These are phyloP conservation scores for Verasper variegatus DNA, from an alignment of 2,113 vertebrate species.

Conservation along the genomic window DNA sequence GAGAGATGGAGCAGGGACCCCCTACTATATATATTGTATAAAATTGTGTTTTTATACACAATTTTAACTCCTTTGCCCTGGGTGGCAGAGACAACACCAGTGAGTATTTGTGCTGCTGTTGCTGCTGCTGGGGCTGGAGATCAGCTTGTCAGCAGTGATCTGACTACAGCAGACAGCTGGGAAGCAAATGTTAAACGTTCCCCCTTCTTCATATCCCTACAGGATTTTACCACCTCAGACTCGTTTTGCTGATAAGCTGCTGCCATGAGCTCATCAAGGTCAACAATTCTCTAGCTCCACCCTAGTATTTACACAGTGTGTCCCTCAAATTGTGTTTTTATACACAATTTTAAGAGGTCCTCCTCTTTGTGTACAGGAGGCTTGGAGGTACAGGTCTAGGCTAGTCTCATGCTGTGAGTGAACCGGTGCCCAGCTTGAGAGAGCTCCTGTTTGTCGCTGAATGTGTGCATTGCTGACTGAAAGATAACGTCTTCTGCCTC, in stretches of 20 bases:
- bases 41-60: too few species aligned
- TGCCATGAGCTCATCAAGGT: constrained; percentile 45
- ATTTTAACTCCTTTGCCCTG: constrained; percentile 1
- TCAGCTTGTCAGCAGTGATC: constrained; percentile 49
- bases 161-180: constrained; percentile 56
- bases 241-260: constrained; percentile 50
- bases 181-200: constrained; percentile 64
- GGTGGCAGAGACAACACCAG: constrained; percentile 6
- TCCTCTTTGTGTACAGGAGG: too few species aligned
- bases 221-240: constrained; percentile 53
- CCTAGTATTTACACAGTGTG: constrained; percentile 37
- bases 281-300: constrained; percentile 47
- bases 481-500: too few species aligned
- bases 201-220: constrained; percentile 42
- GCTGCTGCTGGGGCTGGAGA: constrained; percentile 29
- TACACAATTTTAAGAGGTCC: too few species aligned
- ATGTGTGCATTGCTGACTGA: too few species aligned
- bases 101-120: constrained; percentile 12
- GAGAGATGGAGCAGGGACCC: too few species aligned
- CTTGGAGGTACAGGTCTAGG: too few species aligned
- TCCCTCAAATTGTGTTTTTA: constrained; percentile 17
- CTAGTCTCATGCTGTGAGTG: too few species aligned
- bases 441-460: too few species aligned
- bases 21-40: too few species aligned
- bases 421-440: too few species aligned